Evolutionary conservation across 2,797 vertebrate species (phyloP).

Genomic region (Lutra lutra): DNA sequence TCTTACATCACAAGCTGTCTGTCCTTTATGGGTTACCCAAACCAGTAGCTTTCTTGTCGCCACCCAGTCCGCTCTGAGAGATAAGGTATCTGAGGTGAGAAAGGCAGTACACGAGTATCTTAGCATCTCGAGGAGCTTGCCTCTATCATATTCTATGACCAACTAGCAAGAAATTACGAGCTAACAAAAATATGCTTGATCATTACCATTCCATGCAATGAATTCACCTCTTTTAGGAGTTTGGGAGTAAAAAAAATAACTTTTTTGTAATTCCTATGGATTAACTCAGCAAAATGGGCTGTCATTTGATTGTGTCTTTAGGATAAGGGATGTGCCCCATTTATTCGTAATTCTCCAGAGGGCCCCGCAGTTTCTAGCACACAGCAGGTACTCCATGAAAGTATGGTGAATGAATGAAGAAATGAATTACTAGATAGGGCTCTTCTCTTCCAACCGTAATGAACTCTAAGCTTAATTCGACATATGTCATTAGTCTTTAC

Average conservation of each 20-base stretch:
- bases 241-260: not conserved
- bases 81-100: not conserved
- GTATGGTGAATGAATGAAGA: not conserved
- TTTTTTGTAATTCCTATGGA: not conserved
- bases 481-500: not conserved
- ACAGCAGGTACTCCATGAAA: accelerated
- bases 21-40: not conserved
- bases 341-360: not conserved
- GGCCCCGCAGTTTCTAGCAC: not conserved
- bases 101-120: not conserved
- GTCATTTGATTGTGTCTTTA: not conserved
- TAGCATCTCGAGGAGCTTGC: not conserved
- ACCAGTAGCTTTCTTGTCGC: not conserved
- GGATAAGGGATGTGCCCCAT: not conserved
- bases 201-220: not conserved
- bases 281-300: not conserved
- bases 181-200: not conserved
- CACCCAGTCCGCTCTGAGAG: not conserved
- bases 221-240: not conserved
- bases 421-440: not conserved
- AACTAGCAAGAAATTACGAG: not conserved
- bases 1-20: not conserved
- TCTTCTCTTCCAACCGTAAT: not conserved
- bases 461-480: not conserved
- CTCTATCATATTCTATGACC: not conserved